Percentiles rank a stretch among this genome's conserved stretches.
Conservation (phyloP, 2,888 invertebrate genomes). For the Nomada goodeniana region DNA sequence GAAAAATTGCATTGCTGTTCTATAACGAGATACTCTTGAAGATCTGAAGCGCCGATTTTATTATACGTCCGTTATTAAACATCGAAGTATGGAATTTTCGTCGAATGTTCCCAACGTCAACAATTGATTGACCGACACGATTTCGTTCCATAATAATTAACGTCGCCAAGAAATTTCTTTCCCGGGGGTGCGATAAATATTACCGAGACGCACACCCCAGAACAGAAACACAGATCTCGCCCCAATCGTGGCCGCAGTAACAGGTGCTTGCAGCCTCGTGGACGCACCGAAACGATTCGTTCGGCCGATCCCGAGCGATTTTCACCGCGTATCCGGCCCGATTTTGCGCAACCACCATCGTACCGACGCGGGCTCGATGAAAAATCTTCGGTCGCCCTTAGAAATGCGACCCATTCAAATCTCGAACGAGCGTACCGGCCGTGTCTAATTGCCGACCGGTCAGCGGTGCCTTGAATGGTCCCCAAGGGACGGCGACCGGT, state of each 20-base stretch:
- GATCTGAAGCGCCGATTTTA: not conserved
- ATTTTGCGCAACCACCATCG: slow-evolving; percentile 15
- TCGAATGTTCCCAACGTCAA: not conserved
- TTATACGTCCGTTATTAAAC: too few species aligned
- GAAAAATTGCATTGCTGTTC: too few species aligned
- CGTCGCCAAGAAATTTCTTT: not conserved
- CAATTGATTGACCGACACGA: not conserved
- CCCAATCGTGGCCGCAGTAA: slow-evolving; percentile 25
- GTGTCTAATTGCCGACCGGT: slow-evolving; percentile 56
- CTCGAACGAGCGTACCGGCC: slow-evolving; percentile 27
- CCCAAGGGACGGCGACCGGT: slow-evolving; percentile 3
- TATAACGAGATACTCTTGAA: not conserved
- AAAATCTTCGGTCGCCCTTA: slow-evolving; percentile 27
- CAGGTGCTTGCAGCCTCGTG: slow-evolving; percentile 78
- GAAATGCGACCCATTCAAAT: slow-evolving; percentile 12
- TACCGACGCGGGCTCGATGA: not conserved
- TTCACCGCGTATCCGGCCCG: slow-evolving; percentile 65
- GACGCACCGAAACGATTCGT: slow-evolving; percentile 68
- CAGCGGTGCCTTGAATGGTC: slow-evolving; percentile 35
- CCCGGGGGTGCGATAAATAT: too few species aligned
- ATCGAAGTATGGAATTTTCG: not conserved
- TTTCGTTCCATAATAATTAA: not conserved
- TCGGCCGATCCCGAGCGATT: slow-evolving; percentile 73
- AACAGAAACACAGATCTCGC: not conserved
- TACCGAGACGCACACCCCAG: not conserved